Evolutionary conservation across 2,888 invertebrate species (phyloP), one percentile per base, ranked within the genome.

Genomic region (Nemotelus pantherinus): DNA sequence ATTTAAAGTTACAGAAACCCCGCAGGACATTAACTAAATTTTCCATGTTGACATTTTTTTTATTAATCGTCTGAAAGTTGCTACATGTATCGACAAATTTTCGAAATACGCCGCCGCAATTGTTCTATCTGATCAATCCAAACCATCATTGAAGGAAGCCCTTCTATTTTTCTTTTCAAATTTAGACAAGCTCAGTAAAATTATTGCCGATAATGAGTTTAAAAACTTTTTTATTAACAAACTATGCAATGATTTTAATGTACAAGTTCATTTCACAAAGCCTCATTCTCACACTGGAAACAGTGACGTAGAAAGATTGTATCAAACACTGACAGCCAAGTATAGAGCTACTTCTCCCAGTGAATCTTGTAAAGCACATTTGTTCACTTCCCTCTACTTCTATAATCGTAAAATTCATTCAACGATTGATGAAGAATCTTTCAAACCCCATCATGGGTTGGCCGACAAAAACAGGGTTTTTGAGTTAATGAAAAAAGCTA

Each of bases 171-270:
- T 67, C 7, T n/a, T 67, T 48, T 67, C 67, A 48, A 48, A 50
- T 67, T 25, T 67, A 39, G 55, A 55, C 5, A 70, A 70, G 55
- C 70, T 55, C 5, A 55, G 10, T 5, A 70, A 70, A 9, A 70
- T 70, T 43, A 10, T 70, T 43, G 70, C 70, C 10, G 70, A 70
- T 41, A 70, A 70, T 44, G 70, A 70, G 43, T 67, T 67, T 39
- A 67, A 67, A 25, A 48, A 48, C 7, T 67, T 67, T 7, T 67
- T 67, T 67, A 67, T 67, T 25, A 47, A 4, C 2, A 50, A 67
- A 48, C 48, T 67, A 5, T 67, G 48, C 25, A 48, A 48, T 9
- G 7, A 67, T 48, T 43, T 25, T 67, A 48, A 67, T 25, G 25
- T 25, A 25, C 25, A 25, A 25, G 25, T 25, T 25, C 25, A 25